A percentile compares a stretch with the other conserved stretches of the same genome.
Conservation (phyloP, 2,888 invertebrate genomes). For the Nomada ruficornis region DNA sequence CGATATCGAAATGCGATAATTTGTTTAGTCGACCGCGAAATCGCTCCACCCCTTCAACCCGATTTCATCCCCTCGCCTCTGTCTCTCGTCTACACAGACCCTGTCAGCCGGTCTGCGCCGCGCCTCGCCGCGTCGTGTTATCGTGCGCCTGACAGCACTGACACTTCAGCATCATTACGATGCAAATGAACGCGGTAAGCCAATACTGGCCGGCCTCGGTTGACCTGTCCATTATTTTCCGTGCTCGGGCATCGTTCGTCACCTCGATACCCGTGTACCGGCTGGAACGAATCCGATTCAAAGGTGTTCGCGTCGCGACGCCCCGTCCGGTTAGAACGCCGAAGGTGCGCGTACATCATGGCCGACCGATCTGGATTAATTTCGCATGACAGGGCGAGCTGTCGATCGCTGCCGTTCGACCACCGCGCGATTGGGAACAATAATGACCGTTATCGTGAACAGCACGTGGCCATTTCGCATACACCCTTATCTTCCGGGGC, state of each 20-base stretch:
- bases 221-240: constrained; percentile 73
- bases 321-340: neutral
- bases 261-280: neutral
- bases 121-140: constrained; percentile 43
- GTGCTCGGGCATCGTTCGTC: constrained; percentile 56
- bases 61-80: constrained; percentile 24
- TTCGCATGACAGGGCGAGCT: neutral
- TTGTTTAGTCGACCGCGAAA: constrained; percentile 74
- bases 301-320: constrained; percentile 31
- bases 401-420: neutral
- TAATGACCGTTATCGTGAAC: constrained; percentile 67
- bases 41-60: constrained; percentile 45
- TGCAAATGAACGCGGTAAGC: constrained; percentile 74
- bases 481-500: constrained; percentile 56
- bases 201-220: constrained; percentile 63
- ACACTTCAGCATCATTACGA: constrained; percentile 76
- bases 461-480: constrained; percentile 73
- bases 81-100: constrained; percentile 19
- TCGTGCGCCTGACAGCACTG: constrained; percentile 72
- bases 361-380: neutral
- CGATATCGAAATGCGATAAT: constrained; percentile 79
- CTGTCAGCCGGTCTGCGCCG: constrained; percentile 35
- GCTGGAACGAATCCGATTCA: constrained; percentile 3
- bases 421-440: constrained; percentile 18
- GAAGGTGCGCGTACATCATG: neutral